Evolutionary conservation across 2,797 vertebrate genomes (phyloP), one percentile per base, ranked within the genome.

Genomic region (Hafferia zeledoni): DNA sequence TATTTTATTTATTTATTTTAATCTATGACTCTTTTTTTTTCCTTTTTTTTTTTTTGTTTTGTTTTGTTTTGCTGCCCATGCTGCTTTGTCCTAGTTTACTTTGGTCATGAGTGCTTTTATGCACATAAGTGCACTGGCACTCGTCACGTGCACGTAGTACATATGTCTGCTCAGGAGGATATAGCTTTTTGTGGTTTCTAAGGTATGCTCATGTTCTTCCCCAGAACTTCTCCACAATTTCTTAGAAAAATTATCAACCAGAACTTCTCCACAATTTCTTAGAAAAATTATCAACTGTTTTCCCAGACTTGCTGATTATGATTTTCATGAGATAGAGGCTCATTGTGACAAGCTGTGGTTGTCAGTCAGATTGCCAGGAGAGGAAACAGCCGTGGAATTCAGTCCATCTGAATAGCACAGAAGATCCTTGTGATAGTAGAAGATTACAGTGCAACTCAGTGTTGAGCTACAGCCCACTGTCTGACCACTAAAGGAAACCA

Each of bases 1-100:
- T 96, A 96, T 97, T 97, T 96, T 96, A 96, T 97, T 97, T 97
- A 97, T 96, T 97, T 97, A 86, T 97, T 93, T 96, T 97, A 94
- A 93, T 96, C 87, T 89, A 83, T 95, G 92, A 81, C 39, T 86
- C 37, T 37, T 37, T 37, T 88, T 46, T 56, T 59, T 57, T 61
- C 15, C 6, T 17, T 23, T 41, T 47, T 52, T 64, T 59, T 23
- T 90, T 89, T 43, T 67, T 63, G 56, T 59, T 23, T n/a, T n/a
- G n/a, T n/a, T n/a, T n/a, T n/a, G n/a, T n/a, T 77, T 92, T 71
- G n/a, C 79, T 87, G 60, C 94, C 96, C 96, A 88, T 96, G 87
- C 83, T 93, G 57, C 94, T 95, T 96, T 96, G 84, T 96, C 67
- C 35, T 88, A 59, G 84, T 92, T 95, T 92, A 78, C 89, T 93